Evolutionary conservation across 2,113 vertebrate genomes (phyloP).

Genomic region (Xenotilapia flavipinnis): DNA sequence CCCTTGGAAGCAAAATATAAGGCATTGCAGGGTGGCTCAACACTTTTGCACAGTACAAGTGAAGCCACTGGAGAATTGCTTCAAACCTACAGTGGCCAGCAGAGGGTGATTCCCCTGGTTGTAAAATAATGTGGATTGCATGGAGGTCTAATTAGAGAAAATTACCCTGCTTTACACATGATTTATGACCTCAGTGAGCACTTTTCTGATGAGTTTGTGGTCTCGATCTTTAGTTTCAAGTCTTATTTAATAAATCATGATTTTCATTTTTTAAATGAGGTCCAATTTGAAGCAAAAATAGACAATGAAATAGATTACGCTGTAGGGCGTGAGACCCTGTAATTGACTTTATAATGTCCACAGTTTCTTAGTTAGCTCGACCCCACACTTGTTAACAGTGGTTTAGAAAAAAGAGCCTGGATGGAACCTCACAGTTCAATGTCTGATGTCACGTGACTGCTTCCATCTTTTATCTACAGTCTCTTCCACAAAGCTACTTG

Average conservation of each 20-base stretch:
- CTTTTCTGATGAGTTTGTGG: background rate
- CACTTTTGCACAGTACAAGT: background rate
- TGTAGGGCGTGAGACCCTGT: background rate
- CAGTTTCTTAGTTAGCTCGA: background rate
- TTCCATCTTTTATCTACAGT: background rate
- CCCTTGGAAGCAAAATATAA: background rate
- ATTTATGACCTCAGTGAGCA: background rate
- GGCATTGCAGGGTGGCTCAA: background rate
- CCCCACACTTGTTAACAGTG: background rate
- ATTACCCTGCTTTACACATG: background rate
- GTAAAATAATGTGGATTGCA: background rate
- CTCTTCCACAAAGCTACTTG: background rate
- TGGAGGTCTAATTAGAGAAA: background rate
- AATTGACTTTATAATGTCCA: background rate
- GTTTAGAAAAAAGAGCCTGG: background rate
- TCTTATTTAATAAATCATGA: background rate
- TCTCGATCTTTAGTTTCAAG: background rate
- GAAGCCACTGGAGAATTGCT: background rate
- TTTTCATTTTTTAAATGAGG: background rate
- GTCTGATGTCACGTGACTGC: background rate
- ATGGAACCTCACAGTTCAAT: background rate
- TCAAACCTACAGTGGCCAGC: background rate
- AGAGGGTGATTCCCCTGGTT: background rate
- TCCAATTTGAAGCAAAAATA: background rate
- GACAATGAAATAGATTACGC: background rate